phyloP scores from a whole-genome alignment of 2,797 vertebrate genomes.

The Sorex maritimensis region DNA sequence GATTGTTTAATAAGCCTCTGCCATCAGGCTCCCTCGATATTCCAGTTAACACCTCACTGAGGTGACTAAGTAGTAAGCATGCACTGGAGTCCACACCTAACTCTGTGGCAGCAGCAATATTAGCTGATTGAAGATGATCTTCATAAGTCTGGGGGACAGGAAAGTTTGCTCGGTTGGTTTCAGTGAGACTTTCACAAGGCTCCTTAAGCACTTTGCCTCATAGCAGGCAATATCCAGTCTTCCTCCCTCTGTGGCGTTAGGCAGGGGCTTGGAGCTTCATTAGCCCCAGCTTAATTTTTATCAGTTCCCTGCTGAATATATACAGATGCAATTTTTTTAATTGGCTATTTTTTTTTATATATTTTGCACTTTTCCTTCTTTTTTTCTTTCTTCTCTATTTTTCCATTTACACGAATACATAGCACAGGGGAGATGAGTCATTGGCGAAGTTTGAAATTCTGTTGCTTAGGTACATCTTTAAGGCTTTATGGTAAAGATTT shows the following conservation, averaged over 20 bases:
- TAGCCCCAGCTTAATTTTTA: constrained; percentile 86
- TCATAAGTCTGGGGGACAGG: constrained; percentile 71
- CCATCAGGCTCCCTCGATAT: constrained; percentile 50
- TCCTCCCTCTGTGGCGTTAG: constrained; percentile 82
- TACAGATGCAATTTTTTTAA: constrained; percentile 84
- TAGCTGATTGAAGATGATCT: constrained; percentile 57
- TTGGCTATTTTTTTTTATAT: constrained; percentile 81
- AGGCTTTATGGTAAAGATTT: not conserved
- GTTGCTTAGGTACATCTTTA: constrained; percentile 28
- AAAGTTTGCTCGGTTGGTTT: constrained; percentile 67
- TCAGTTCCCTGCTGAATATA: constrained; percentile 81
- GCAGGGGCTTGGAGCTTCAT: constrained; percentile 81
- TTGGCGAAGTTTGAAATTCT: constrained; percentile 57
- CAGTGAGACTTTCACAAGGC: constrained; percentile 78
- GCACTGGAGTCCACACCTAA: constrained; percentile 61
- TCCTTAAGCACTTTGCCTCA: constrained; percentile 79
- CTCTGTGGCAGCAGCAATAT: constrained; percentile 33
- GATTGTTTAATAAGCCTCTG: constrained; percentile 68
- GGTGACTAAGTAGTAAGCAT: constrained; percentile 52
- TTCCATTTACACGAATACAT: constrained; percentile 56
- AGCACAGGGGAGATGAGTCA: constrained; percentile 65
- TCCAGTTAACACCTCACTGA: constrained; percentile 8
- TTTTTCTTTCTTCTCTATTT: constrained; percentile 20
- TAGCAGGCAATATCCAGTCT: constrained; percentile 81
- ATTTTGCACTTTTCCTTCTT: constrained; percentile 79